Conservation (phyloP, 2,797 vertebrate genomes). For the Malacoraja senta region DNA sequence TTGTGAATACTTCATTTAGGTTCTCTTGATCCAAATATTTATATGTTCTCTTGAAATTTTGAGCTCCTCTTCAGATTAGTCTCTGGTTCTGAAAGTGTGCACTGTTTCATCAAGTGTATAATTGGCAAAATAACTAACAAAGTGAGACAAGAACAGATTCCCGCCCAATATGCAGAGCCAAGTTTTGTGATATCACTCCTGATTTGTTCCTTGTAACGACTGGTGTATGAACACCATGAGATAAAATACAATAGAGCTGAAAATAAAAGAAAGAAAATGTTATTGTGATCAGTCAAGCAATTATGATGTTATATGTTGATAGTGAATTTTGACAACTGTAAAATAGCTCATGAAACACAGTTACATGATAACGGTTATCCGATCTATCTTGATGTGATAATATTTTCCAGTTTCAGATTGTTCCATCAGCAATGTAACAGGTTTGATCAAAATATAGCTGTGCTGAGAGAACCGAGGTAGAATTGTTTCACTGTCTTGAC, state of each 20-base stretch:
- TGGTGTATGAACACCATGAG: conserved; percentile 65
- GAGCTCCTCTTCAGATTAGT: background rate
- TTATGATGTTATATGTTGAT: background rate
- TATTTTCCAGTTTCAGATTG: background rate
- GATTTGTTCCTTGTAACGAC: conserved; percentile 58
- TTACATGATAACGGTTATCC: background rate
- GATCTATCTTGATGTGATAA: background rate
- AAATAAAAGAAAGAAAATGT: conserved; percentile 35
- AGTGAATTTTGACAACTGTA: background rate
- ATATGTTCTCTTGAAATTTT: background rate
- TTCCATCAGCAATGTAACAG: background rate
- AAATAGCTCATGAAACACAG: background rate
- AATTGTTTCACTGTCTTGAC: background rate
- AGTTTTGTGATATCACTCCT: conserved; percentile 51
- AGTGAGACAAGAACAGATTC: conserved; percentile 56
- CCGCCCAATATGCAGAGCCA: conserved; percentile 60
- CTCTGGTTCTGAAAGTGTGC: background rate
- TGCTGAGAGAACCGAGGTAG: background rate
- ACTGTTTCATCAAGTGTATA: conserved; percentile 54
- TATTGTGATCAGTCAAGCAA: background rate
- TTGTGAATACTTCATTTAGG: background rate
- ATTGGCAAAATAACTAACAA: conserved; percentile 48
- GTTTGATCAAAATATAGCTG: background rate
- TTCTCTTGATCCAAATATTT: background rate
- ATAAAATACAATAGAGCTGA: conserved; percentile 69